Percentiles rank a stretch among this genome's conserved stretches.
These are phyloP conservation scores for Apis florea DNA, from an alignment of 1,140 invertebrate genomes.

Conservation along the genomic window DNA sequence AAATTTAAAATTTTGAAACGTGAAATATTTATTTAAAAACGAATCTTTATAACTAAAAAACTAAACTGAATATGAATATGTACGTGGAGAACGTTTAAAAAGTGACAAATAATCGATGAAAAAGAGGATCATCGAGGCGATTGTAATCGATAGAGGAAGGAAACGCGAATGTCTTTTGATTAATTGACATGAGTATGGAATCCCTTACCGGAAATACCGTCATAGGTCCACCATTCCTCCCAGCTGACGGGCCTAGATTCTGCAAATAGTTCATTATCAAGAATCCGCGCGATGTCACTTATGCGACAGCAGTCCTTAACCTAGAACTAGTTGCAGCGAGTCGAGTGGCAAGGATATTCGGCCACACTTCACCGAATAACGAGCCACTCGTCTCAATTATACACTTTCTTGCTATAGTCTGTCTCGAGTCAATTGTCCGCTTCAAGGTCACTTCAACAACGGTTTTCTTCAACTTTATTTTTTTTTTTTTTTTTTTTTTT, in stretches of 20 bases:
- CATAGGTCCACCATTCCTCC: slow-evolving; percentile 97
- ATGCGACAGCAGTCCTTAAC: slow-evolving; percentile 43
- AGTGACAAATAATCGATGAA: neutral
- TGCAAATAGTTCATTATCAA: slow-evolving; percentile 66
- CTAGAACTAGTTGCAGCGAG: slow-evolving; percentile 39
- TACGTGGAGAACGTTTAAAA: neutral
- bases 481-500: neutral
- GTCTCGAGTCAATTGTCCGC: slow-evolving; percentile 5
- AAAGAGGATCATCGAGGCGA: too few relatives aligned
- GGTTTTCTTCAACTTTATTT: neutral
- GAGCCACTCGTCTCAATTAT: slow-evolving; percentile 49
- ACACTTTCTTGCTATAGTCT: slow-evolving; percentile 32
- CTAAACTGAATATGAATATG: neutral
- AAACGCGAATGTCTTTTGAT: neutral
- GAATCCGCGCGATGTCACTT: slow-evolving; percentile 44
- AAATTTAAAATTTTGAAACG: too few relatives aligned
- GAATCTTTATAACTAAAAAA: too few relatives aligned
- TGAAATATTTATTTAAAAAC: too few relatives aligned
- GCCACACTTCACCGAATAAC: slow-evolving; percentile 39
- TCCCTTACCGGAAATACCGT: slow-evolving; percentile 93
- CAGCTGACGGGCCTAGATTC: slow-evolving; percentile 86
- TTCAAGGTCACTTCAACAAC: slow-evolving; percentile 18
- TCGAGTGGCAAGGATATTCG: slow-evolving; percentile 46
- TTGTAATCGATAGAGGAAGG: neutral
- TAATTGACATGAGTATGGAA: neutral